Conservation (phyloP, 2,888 invertebrate genomes). For the Lamellibrachia satsuma region DNA sequence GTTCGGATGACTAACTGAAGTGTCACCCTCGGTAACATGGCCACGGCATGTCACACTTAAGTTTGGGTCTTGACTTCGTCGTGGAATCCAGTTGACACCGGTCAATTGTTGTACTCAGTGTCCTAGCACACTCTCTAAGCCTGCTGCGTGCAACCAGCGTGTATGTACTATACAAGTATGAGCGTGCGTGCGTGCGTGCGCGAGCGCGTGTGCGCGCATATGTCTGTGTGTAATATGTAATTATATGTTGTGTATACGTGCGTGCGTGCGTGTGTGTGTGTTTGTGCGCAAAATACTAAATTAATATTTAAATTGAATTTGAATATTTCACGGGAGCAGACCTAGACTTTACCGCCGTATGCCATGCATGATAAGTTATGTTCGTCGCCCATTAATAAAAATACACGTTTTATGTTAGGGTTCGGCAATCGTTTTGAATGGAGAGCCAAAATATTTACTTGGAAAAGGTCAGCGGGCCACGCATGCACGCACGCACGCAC, state of each 20-base stretch:
- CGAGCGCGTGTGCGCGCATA: not conserved
- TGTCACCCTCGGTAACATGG: not conserved
- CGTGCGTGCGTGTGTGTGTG: not conserved
- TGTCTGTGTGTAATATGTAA: not conserved
- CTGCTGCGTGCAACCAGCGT: not conserved
- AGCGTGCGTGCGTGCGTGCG: not conserved
- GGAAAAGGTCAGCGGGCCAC: too few species aligned
- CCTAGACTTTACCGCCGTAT: not conserved
- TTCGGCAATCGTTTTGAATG: not conserved
- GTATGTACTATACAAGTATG: not conserved
- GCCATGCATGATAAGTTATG: not conserved
- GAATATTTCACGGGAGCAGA: not conserved
- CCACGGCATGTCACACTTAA: not conserved
- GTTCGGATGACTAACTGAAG: not conserved
- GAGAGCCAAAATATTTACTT: not conserved
- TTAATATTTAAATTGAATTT: too few species aligned
- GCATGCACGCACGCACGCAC: too few species aligned
- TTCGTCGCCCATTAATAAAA: not conserved
- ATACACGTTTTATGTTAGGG: not conserved
- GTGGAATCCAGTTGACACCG: not conserved
- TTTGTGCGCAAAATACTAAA: too few species aligned
- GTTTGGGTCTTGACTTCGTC: not conserved
- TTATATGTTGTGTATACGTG: not conserved
- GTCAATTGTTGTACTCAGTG: not conserved
- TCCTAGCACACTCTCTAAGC: not conserved